Conservation (phyloP, 2,797 vertebrate species). For the Coranthus polyacanthus region DNA sequence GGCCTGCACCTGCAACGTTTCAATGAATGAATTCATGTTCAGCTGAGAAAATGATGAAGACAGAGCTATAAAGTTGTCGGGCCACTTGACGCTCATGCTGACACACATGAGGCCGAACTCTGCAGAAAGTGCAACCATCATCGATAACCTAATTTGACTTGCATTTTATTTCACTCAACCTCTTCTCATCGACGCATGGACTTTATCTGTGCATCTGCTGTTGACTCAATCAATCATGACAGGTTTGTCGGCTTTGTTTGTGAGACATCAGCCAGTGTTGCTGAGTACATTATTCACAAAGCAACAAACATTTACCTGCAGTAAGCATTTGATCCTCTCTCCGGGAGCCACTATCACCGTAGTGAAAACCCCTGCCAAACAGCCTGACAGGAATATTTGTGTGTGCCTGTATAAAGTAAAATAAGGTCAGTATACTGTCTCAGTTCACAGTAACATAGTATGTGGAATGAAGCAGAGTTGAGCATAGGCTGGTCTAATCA, state of each 20-base stretch:
- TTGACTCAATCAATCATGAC: no score
- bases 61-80: no score
- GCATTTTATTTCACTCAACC: no score
- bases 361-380: conserved; percentile 84
- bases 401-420: conserved; percentile 57
- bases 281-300: no score
- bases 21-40: background rate
- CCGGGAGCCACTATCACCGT: conserved; percentile 84
- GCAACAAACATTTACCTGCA: conserved; percentile 74
- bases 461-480: background rate
- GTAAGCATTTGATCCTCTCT: conserved; percentile 87
- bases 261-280: background rate
- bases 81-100: no score
- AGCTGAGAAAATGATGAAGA: background rate
- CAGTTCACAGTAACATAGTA: background rate
- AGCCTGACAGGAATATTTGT: conserved; percentile 84
- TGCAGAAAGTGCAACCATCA: no score
- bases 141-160: no score
- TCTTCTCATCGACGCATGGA: no score
- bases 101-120: no score
- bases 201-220: no score
- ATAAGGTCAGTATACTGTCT: background rate
- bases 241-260: no score
- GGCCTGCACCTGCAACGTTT: conserved; percentile 79
- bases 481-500: no score